Evolutionary conservation across 2,888 invertebrate species (phyloP), one percentile per base, ranked within the genome.

Genomic region (Brachycybe producta): DNA sequence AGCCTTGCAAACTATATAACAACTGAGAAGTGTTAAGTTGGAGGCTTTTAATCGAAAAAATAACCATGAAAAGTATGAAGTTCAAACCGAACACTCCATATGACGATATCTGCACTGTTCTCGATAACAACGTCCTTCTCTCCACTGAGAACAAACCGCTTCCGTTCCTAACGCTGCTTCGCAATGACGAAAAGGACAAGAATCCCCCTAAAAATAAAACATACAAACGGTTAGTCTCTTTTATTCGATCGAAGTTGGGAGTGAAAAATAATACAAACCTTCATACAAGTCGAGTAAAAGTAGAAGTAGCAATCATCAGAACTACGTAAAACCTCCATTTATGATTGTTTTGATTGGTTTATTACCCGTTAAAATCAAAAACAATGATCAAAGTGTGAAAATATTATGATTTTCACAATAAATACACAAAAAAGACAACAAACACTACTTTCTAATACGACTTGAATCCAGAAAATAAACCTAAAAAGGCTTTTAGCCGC

Each of bases 261-360:
- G 8, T 35, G 28, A 52, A 26, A 35, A 49, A 51, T 23, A 24
- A 39, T 7, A 54, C 70, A 70, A 71, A 85, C 85, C 79, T 85
- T 86, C 56, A 78, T 78, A 67, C 86, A 87, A 56, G 81, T 82
- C 51, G 85, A 85, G 66, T 86, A 85, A 67, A 83, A 87, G 70
- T 80, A 87, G 72, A 85, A 87, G 70, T 86, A 86, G 69, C 86
- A 87, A 68, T 86, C 86, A 19, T 43, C 43, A 15, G 27, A 23
- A 23, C 40, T 27, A 8, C 8, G n/a, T n/a, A n/a, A n/a, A n/a
- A n/a, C n/a, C n/a, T n/a, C n/a, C n/a, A n/a, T n/a, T n/a, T n/a
- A n/a, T n/a, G n/a, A n/a, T n/a, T n/a, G n/a, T n/a, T n/a, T n/a
- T n/a, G n/a, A n/a, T n/a, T n/a, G n/a, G n/a, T n/a, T n/a, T n/a